phyloP scores from a whole-genome alignment of 2,888 invertebrate species.

The Tetragnatha montana region DNA sequence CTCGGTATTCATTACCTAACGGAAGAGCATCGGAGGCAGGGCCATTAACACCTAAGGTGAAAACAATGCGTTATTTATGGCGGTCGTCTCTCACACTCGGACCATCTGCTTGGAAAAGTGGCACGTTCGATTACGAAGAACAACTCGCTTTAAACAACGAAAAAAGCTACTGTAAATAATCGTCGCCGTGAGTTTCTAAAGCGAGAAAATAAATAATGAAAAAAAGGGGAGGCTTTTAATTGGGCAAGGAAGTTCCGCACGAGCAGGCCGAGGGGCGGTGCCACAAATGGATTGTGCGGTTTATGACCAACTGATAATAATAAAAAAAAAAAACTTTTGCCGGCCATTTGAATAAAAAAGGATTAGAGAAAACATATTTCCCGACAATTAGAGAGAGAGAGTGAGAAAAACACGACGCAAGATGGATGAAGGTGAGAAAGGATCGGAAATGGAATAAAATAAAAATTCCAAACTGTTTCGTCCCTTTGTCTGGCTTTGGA shows the following conservation, averaged over 20 bases:
- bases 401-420: constrained; percentile 23
- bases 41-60: constrained; percentile 59
- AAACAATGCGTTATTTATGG: constrained; percentile 58
- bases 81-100: not conserved
- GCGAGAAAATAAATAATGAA: constrained; percentile 9
- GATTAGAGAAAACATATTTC: constrained; percentile 53
- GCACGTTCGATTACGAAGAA: constrained; percentile 38
- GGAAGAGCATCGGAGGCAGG: constrained; percentile 18
- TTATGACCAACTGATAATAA: not conserved
- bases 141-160: constrained; percentile 34
- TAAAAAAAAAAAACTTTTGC: constrained; percentile 20
- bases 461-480: constrained; percentile 41
- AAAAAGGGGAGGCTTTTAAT: constrained; percentile 58
- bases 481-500: constrained; percentile 47
- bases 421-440: constrained; percentile 55
- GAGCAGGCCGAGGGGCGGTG: constrained; percentile 44
- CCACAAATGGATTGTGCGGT: not conserved
- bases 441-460: constrained; percentile 9
- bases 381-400: constrained; percentile 61
- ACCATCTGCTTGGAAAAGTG: constrained; percentile 37
- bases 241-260: constrained; percentile 66
- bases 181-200: not conserved
- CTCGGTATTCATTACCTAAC: constrained; percentile 53
- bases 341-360: not conserved
- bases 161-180: constrained; percentile 61